These are phyloP conservation scores for Typhlomys cinereus DNA, from an alignment of 2,113 vertebrate species.

Conservation along the genomic window DNA sequence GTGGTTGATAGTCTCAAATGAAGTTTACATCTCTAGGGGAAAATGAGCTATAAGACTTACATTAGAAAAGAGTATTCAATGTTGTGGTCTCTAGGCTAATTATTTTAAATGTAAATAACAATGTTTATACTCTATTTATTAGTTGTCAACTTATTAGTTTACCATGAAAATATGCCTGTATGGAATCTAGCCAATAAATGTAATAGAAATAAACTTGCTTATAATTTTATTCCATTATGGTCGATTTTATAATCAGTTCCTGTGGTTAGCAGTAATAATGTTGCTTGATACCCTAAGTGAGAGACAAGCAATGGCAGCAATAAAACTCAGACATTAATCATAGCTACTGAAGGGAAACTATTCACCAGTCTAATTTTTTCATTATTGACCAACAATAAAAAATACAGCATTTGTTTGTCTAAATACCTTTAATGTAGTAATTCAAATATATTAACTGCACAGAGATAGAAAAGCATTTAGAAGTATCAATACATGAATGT, in stretches of 20 bases:
- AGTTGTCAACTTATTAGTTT: constrained; percentile 35
- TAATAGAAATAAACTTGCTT: constrained; percentile 34
- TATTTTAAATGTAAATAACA: constrained; percentile 47
- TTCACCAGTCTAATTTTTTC: background rate
- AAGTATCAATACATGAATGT: background rate
- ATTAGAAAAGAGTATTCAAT: background rate
- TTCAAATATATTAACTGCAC: background rate
- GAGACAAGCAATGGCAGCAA: background rate
- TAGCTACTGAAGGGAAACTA: background rate
- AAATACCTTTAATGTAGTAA: background rate
- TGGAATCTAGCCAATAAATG: constrained; percentile 1
- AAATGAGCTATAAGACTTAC: background rate
- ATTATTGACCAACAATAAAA: background rate
- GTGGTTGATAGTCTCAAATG: constrained; percentile 1
- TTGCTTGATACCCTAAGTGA: background rate
- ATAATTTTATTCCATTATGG: constrained; percentile 34
- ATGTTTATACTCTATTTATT: constrained; percentile 5
- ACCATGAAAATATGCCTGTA: constrained; percentile 27
- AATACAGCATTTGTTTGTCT: background rate
- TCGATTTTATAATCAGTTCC: background rate
- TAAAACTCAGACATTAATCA: background rate
- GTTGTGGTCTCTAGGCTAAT: background rate
- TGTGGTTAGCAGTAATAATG: background rate
- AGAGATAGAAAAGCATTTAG: background rate
- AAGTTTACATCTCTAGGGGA: constrained; percentile 31